These are phyloP conservation scores for Myrmecophaga tridactyla DNA, from an alignment of 2,113 vertebrate genomes.

Conservation along the genomic window DNA sequence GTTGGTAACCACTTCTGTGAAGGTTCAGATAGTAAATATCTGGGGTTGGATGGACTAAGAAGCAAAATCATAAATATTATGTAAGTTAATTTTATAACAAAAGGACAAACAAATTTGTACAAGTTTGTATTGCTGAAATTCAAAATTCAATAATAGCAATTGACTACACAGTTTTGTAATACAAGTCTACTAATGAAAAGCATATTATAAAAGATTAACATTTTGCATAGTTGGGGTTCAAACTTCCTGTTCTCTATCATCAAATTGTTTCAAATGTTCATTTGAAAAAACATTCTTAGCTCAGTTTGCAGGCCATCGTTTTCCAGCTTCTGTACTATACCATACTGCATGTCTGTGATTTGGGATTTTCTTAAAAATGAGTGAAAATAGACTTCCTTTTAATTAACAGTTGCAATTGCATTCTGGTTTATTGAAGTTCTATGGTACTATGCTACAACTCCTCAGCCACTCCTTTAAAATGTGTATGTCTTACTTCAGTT, in stretches of 20 bases:
- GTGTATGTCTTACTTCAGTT: neutral
- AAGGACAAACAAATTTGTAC: neutral
- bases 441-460: neutral
- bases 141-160: conserved; percentile 18
- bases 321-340: neutral
- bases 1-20: conserved; percentile 26
- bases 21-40: neutral
- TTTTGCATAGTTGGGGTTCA: neutral
- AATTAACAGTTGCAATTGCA: neutral
- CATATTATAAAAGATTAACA: neutral
- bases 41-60: neutral
- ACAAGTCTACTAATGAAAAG: neutral
- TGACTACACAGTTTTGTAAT: neutral
- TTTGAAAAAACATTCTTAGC: neutral
- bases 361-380: neutral
- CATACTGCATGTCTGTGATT: neutral
- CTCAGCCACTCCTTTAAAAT: neutral
- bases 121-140: conserved; percentile 36
- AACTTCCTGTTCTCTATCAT: neutral
- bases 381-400: conserved; percentile 10
- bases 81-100: neutral
- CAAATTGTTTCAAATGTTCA: neutral
- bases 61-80: neutral
- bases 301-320: neutral
- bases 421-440: neutral